A percentile compares a stretch with the other conserved stretches of the same genome.
phyloP scores from a whole-genome alignment of 2,888 invertebrate species.

The Pseudoips prasinana region DNA sequence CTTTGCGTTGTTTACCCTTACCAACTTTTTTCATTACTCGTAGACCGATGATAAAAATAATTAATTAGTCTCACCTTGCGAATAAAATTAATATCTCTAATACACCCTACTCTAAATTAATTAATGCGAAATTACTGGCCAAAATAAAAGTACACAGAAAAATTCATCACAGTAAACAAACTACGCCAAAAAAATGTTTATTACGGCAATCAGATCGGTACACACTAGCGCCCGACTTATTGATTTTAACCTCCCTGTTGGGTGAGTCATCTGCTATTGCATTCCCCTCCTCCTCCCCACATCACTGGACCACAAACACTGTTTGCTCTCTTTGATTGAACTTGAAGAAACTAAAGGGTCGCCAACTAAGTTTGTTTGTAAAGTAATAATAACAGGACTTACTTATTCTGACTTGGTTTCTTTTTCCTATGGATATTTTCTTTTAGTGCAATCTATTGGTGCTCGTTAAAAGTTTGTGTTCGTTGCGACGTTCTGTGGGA shows the following conservation, averaged over 20 bases:
- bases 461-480: slow-evolving; percentile 52
- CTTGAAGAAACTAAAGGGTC: slow-evolving; percentile 53
- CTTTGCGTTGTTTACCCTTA: no score
- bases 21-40: no score
- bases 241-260: slow-evolving; percentile 65
- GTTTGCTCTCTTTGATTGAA: slow-evolving; percentile 74
- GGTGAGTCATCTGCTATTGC: slow-evolving; percentile 67
- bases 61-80: no score
- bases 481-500: slow-evolving; percentile 12
- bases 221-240: slow-evolving; percentile 49
- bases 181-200: slow-evolving; percentile 27
- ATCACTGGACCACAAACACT: slow-evolving; percentile 50
- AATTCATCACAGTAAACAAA: background rate
- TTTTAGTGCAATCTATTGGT: slow-evolving; percentile 43
- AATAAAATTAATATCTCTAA: no score
- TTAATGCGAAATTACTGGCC: no score
- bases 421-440: slow-evolving; percentile 29
- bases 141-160: no score
- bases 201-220: slow-evolving; percentile 27
- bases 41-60: no score
- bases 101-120: no score
- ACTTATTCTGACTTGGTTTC: slow-evolving; percentile 38
- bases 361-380: slow-evolving; percentile 50
- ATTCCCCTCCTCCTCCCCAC: slow-evolving; percentile 39
- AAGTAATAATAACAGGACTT: slow-evolving; percentile 58